A percentile compares a stretch with the other conserved stretches of the same genome.
Conservation (phyloP, 2,888 invertebrate genomes). For the Lasioglossum zephyrum region DNA sequence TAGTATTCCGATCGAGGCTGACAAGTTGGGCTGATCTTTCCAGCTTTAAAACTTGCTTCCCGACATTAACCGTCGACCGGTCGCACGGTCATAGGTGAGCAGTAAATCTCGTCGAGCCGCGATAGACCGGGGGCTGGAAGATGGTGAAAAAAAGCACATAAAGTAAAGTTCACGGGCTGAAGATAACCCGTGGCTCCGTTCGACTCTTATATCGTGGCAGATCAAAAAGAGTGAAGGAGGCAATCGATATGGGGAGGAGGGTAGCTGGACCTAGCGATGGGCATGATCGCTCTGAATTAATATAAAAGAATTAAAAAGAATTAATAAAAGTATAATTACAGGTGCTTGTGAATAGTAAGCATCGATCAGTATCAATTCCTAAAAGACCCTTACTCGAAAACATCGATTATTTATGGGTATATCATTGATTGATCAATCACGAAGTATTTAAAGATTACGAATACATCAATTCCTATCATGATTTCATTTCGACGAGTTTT, state of each 20-base stretch:
- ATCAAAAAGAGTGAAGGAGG: constrained; percentile 45
- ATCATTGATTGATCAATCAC: too few species aligned
- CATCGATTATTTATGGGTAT: too few species aligned
- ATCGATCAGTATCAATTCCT: too few species aligned
- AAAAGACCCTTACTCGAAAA: too few species aligned
- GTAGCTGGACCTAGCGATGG: background rate
- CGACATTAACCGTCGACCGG: constrained; percentile 25
- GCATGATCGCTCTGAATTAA: background rate
- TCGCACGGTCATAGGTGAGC: background rate
- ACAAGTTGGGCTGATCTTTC: background rate
- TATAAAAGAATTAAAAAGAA: too few species aligned
- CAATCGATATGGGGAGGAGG: constrained; percentile 38
- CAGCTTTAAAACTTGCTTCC: constrained; percentile 19
- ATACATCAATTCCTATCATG: too few species aligned
- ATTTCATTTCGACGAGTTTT: too few species aligned
- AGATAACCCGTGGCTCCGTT: constrained; percentile 28
- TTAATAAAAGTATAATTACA: too few species aligned
- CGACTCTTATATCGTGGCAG: constrained; percentile 26
- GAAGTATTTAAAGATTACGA: too few species aligned
- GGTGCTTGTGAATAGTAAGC: background rate
- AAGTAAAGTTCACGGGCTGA: constrained; percentile 30
- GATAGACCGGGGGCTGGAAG: background rate
- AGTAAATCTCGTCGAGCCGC: constrained; percentile 24
- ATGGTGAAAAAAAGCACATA: constrained; percentile 29
- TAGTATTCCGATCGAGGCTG: background rate